Percentiles rank a stretch among this genome's conserved stretches.
These are phyloP conservation scores for Mercenaria mercenaria DNA, from an alignment of 1,140 invertebrate species.

Conservation along the genomic window DNA sequence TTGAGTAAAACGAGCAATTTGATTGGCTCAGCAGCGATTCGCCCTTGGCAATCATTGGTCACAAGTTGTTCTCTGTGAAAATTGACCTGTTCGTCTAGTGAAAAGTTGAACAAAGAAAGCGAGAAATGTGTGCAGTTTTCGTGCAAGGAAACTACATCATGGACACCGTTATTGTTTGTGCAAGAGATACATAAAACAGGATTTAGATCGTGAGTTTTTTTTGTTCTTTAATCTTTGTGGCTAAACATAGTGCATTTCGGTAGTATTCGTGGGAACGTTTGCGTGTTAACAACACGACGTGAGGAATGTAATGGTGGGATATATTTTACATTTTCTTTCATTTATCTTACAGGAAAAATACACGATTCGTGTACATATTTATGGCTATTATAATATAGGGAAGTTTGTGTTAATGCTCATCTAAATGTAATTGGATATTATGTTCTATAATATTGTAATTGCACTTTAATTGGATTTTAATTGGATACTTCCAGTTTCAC, in stretches of 20 bases:
- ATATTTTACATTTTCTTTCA: not conserved
- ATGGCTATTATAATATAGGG: not conserved
- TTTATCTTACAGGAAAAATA: not conserved
- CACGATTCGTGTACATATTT: not conserved
- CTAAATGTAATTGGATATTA: not conserved
- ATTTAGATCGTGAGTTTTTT: slow-evolving; percentile 36
- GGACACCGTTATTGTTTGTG: not conserved
- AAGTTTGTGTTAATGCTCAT: not conserved
- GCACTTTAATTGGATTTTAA: slow-evolving; percentile 40
- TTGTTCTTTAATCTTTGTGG: not conserved
- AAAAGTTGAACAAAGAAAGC: slow-evolving; percentile 52
- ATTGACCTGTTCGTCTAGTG: slow-evolving; percentile 56
- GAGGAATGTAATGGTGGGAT: slow-evolving; percentile 12
- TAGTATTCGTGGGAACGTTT: slow-evolving; percentile 8
- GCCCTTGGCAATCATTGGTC: slow-evolving; percentile 61
- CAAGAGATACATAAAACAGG: not conserved
- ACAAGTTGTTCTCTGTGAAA: slow-evolving; percentile 49
- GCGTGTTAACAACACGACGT: not conserved
- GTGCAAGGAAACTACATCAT: not conserved
- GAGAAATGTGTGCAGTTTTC: slow-evolving; percentile 39
- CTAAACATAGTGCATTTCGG: not conserved
- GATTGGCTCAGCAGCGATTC: slow-evolving; percentile 56
- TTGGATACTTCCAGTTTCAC: not conserved
- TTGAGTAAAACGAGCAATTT: slow-evolving; percentile 47
- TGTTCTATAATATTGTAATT: not conserved